Evolutionary conservation across 1,140 invertebrate species (phyloP).

Genomic region (Metaphire vulgaris): DNA sequence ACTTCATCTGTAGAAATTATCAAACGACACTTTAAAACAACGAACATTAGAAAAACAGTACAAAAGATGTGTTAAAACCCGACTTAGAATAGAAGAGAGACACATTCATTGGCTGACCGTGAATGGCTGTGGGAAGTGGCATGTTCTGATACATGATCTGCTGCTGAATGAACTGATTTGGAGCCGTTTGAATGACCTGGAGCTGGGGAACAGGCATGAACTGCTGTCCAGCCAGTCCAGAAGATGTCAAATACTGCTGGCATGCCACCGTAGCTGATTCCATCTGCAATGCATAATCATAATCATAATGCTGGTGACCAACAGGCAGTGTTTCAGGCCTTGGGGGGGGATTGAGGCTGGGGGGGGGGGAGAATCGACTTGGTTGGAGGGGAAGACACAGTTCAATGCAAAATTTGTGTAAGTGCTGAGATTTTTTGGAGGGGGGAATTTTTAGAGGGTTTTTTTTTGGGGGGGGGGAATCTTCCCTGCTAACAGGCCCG

Average conservation of each 20-base stretch:
- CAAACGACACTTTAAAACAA: too few species aligned
- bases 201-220: constrained; percentile 10
- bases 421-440: too few species aligned
- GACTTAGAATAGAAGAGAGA: background rate
- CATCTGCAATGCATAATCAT: too few species aligned
- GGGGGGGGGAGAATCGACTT: too few species aligned
- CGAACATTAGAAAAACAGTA: background rate
- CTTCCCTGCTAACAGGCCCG: too few species aligned
- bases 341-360: too few species aligned
- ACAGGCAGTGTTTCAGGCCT: too few species aligned
- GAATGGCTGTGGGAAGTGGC: constrained; percentile 3
- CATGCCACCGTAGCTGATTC: background rate
- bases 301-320: too few species aligned
- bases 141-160: constrained; percentile 18
- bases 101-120: background rate
- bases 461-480: too few species aligned
- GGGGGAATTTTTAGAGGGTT: too few species aligned
- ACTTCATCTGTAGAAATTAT: background rate
- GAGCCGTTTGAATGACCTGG: constrained; percentile 11
- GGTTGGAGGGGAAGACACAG: too few species aligned
- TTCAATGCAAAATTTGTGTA: too few species aligned
- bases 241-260: background rate
- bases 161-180: constrained; percentile 20
- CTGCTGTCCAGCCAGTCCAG: background rate
- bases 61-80: background rate